These are phyloP conservation scores for Bombylius discolor DNA, from an alignment of 2,888 invertebrate genomes.

Conservation along the genomic window DNA sequence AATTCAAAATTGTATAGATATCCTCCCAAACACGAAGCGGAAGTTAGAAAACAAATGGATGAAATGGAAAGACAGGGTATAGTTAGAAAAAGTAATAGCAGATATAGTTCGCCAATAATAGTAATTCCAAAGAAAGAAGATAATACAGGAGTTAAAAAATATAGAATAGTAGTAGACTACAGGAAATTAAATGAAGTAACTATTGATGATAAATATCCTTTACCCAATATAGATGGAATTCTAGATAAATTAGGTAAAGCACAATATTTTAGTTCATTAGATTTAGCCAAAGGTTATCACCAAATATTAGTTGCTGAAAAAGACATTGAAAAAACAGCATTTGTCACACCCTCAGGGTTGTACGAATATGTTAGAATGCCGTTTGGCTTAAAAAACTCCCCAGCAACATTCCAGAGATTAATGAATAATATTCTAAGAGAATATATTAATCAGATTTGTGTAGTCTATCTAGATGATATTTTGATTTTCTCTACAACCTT, in stretches of 20 bases:
- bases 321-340: too few relatives aligned
- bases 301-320: too few relatives aligned
- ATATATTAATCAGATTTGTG: not conserved
- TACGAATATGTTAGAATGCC: too few relatives aligned
- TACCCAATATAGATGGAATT: slow-evolving; percentile 18
- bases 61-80: too few relatives aligned
- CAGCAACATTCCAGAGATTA: slow-evolving; percentile 18
- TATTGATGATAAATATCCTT: slow-evolving; percentile 16
- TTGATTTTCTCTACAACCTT: slow-evolving; percentile 18
- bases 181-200: slow-evolving; percentile 7
- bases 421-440: slow-evolving; percentile 11
- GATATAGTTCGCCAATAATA: too few relatives aligned
- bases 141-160: slow-evolving; percentile 9
- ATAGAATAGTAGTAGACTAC: slow-evolving; percentile 8
- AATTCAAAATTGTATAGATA: slow-evolving; percentile 10
- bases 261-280: too few relatives aligned
- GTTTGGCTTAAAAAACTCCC: too few relatives aligned
- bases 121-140: slow-evolving; percentile 11
- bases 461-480: slow-evolving; percentile 17
- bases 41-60: slow-evolving; percentile 2
- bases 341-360: too few relatives aligned
- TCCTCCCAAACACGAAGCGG: slow-evolving; percentile 7
- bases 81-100: too few relatives aligned
- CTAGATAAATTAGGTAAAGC: slow-evolving; percentile 19
- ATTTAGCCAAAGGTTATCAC: too few relatives aligned